Conservation (phyloP, 2,888 invertebrate species). For the Pollenia amentaria region DNA sequence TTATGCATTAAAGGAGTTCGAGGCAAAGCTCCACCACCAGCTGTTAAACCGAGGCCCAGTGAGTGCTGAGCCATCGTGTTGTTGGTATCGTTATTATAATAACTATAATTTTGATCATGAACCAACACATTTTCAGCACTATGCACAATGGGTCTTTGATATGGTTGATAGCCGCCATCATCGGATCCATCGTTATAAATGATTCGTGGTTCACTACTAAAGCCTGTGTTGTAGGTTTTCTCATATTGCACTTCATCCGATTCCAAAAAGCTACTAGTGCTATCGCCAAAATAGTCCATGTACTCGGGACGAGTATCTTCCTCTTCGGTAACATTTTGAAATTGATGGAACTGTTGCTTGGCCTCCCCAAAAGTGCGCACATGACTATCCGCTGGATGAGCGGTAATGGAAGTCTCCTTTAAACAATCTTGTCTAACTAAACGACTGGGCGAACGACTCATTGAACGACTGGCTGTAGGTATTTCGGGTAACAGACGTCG, state of each 20-base stretch:
- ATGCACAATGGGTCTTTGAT: constrained; percentile 79
- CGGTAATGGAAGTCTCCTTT: constrained; percentile 79
- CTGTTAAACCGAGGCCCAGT: constrained; percentile 46
- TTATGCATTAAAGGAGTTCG: constrained; percentile 82
- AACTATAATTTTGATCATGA: constrained; percentile 75
- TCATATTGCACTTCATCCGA: constrained; percentile 83
- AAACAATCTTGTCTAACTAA: constrained; percentile 83
- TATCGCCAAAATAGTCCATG: constrained; percentile 81
- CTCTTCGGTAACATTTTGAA: constrained; percentile 81
- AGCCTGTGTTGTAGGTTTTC: constrained; percentile 81
- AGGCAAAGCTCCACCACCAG: constrained; percentile 78
- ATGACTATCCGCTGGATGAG: constrained; percentile 71
- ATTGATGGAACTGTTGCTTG: constrained; percentile 82
- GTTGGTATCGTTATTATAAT: constrained; percentile 76
- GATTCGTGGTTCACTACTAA: constrained; percentile 83
- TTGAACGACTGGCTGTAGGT: constrained; percentile 76
- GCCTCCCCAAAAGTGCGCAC: constrained; percentile 83
- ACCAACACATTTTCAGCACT: constrained; percentile 80
- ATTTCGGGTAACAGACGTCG: constrained; percentile 83
- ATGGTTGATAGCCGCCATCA: constrained; percentile 76
- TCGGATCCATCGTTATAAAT: constrained; percentile 82
- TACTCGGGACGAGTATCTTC: constrained; percentile 80
- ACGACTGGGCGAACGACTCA: constrained; percentile 81
- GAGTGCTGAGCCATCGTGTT: constrained; percentile 68
- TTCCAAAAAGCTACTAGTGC: constrained; percentile 81